Evolutionary conservation across 2,113 vertebrate species (phyloP).

Genomic region (Conger conger): DNA sequence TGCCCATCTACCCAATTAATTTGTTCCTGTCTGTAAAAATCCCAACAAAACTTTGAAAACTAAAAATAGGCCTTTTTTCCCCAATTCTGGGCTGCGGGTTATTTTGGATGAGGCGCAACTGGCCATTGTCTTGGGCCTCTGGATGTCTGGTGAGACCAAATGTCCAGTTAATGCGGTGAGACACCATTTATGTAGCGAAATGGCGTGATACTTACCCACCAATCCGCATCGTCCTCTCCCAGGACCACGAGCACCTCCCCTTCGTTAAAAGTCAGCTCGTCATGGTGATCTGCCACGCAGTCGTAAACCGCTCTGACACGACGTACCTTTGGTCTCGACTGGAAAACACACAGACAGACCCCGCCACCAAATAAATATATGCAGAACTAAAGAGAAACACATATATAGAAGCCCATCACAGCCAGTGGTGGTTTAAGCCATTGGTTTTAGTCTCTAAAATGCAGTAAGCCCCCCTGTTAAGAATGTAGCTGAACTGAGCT

Average conservation of each 20-base stretch:
- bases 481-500: no score
- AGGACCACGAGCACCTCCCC: conserved; percentile 65
- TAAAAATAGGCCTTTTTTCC: neutral
- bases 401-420: neutral
- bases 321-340: conserved; percentile 50
- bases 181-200: neutral
- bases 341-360: conserved; percentile 1
- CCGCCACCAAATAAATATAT: conserved; percentile 21
- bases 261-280: conserved; percentile 66
- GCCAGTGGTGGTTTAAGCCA: neutral
- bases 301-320: conserved; percentile 63
- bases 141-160: neutral
- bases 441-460: neutral
- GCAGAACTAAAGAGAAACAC: neutral
- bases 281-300: conserved; percentile 64
- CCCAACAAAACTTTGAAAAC: neutral
- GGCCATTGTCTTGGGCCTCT: neutral
- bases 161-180: no score
- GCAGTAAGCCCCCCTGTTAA: no score
- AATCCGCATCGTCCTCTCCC: conserved; percentile 65
- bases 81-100: neutral
- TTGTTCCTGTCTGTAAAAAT: no score
- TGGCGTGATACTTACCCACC: conserved; percentile 67
- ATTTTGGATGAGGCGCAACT: neutral
- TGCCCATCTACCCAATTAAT: neutral